phyloP scores from a whole-genome alignment of 1,140 invertebrate genomes.

The Anastrepha ludens region DNA sequence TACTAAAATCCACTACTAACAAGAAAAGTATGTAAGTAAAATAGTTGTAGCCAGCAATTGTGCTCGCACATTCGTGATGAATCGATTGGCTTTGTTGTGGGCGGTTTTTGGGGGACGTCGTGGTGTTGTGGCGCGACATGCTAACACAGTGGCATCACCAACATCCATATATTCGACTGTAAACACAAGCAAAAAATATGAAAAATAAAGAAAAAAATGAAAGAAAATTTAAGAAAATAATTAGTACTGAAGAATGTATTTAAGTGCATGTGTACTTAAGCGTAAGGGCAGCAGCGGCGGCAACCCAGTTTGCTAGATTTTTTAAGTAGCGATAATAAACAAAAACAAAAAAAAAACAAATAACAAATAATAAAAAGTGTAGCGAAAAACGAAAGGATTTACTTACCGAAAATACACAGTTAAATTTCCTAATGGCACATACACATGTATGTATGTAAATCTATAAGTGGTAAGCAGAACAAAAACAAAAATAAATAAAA shows the following conservation, averaged over 20 bases:
- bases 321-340: background rate
- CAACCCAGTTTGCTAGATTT: background rate
- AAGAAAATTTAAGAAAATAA: background rate
- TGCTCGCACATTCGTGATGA: no score
- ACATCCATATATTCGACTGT: background rate
- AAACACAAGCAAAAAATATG: background rate
- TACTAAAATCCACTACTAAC: slow-evolving; percentile 11
- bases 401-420: no score
- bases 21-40: background rate
- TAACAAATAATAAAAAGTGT: no score
- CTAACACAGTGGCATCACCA: slow-evolving; percentile 10
- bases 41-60: background rate
- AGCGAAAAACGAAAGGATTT: no score
- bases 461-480: background rate
- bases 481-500: no score
- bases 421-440: background rate
- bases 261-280: slow-evolving; percentile 19
- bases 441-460: background rate
- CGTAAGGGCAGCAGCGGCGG: background rate
- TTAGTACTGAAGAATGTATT: background rate
- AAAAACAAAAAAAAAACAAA: no score
- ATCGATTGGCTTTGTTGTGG: no score
- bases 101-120: no score
- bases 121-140: background rate
- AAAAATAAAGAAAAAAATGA: background rate